Evolutionary conservation across 2,888 invertebrate species (phyloP).

Genomic region (Geophilus truncorum): DNA sequence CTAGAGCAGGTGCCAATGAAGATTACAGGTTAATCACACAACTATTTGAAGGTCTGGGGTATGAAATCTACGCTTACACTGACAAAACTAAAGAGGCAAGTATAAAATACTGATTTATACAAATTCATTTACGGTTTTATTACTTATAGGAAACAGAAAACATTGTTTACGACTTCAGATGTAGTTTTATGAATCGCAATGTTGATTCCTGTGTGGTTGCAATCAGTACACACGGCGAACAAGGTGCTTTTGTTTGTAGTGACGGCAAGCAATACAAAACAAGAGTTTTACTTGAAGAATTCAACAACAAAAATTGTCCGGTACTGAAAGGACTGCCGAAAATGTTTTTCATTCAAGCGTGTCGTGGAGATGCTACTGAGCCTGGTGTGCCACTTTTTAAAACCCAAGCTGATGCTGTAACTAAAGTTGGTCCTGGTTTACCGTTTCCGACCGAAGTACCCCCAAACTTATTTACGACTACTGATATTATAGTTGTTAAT

Average conservation of each 20-base stretch:
- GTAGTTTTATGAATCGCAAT: background rate
- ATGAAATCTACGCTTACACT: background rate
- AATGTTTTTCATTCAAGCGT: background rate
- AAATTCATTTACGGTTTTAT: background rate
- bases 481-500: background rate
- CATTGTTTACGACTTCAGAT: background rate
- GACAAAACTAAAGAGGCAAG: background rate
- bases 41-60: background rate
- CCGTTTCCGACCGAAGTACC: background rate
- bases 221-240: background rate
- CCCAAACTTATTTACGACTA: background rate
- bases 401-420: background rate
- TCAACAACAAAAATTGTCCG: background rate
- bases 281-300: background rate
- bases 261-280: background rate
- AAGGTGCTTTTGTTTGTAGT: background rate
- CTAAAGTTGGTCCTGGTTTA: background rate
- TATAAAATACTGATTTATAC: background rate
- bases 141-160: background rate
- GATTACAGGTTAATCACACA: background rate
- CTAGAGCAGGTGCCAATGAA: background rate
- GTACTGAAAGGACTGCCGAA: background rate
- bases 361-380: background rate
- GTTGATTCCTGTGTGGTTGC: background rate
- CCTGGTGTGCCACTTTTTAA: background rate